phyloP scores from a whole-genome alignment of 2,797 vertebrate species.

The Falco peregrinus region DNA sequence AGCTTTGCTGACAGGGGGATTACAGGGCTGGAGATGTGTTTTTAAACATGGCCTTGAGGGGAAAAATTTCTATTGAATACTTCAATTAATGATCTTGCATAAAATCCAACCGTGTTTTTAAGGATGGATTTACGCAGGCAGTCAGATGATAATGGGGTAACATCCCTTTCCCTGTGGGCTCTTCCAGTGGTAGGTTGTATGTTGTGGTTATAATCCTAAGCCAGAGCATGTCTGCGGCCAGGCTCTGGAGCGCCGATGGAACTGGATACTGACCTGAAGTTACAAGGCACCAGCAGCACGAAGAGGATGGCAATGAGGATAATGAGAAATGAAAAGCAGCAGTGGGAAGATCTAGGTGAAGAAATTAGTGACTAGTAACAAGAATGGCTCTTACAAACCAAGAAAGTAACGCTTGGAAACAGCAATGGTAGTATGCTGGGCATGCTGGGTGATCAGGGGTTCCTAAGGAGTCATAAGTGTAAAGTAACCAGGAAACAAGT shows the following conservation, averaged over 20 bases:
- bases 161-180: not conserved
- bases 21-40: not conserved
- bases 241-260: not conserved
- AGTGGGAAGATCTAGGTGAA: not conserved
- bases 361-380: not conserved
- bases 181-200: not conserved
- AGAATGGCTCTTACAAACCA: not conserved
- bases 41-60: not conserved
- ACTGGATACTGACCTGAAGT: not conserved
- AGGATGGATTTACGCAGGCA: not conserved
- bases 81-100: not conserved
- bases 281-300: not conserved
- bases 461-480: not conserved
- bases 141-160: not conserved
- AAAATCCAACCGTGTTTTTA: not conserved
- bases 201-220: not conserved
- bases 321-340: not conserved
- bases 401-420: not conserved
- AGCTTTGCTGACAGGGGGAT: slow-evolving; percentile 26
- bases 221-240: not conserved
- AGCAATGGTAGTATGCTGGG: not conserved
- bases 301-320: not conserved
- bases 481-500: not conserved
- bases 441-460: not conserved
- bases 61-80: not conserved